Evolutionary conservation across 2,113 vertebrate genomes (phyloP).

Genomic region (Halcyon malimbica): DNA sequence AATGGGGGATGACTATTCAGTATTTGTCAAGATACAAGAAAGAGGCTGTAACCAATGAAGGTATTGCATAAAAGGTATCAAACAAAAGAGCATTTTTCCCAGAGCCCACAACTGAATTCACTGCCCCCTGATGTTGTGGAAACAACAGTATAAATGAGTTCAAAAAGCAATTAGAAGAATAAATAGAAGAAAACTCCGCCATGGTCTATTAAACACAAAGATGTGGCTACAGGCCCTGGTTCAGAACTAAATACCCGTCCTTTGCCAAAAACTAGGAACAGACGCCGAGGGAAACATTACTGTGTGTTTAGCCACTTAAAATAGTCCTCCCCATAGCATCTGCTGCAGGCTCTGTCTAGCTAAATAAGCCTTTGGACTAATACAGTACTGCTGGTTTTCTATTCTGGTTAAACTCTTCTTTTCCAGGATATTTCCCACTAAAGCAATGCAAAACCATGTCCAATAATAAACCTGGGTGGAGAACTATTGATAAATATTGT

Average conservation of each 20-base stretch:
- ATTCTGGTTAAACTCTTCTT: not conserved
- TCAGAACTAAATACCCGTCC: constrained; percentile 31
- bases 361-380: not conserved
- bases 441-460: not conserved
- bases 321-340: constrained; percentile 6
- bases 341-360: not conserved
- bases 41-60: constrained; percentile 27
- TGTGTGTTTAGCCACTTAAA: constrained; percentile 18
- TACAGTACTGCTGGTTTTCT: not conserved
- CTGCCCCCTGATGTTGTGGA: constrained; percentile 27
- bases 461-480: not conserved
- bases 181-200: constrained; percentile 1
- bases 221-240: not conserved
- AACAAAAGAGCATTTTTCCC: constrained; percentile 14
- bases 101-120: not conserved
- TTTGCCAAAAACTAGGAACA: constrained; percentile 21
- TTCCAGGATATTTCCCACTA: not conserved
- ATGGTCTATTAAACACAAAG: constrained; percentile 33
- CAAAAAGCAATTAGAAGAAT: constrained; percentile 53
- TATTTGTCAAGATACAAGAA: constrained; percentile 23
- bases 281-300: not conserved
- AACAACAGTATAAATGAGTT: constrained; percentile 41
- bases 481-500: not conserved
- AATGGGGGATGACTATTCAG: not conserved
- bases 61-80: constrained; percentile 33